Percentiles rank a stretch among this genome's conserved stretches.
These are phyloP conservation scores for Planococcus citri DNA, from an alignment of 1,140 invertebrate genomes.

Conservation along the genomic window DNA sequence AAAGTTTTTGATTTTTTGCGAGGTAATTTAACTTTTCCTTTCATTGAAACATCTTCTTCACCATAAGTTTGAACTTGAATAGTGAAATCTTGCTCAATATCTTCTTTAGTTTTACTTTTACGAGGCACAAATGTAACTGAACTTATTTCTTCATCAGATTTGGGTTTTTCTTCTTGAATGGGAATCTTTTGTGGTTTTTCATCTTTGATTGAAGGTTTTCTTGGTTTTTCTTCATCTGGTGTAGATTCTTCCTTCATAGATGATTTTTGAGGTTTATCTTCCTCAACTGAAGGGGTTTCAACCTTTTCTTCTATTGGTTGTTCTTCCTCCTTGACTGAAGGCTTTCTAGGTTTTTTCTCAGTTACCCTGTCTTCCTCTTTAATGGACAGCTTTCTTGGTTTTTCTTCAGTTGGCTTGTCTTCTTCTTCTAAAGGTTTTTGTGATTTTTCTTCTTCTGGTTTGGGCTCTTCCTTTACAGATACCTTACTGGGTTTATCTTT, in stretches of 20 bases:
- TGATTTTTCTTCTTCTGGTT: conserved; percentile 30
- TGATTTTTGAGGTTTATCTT: not conserved
- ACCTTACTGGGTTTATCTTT: conserved; percentile 28
- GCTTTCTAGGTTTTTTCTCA: conserved; percentile 28
- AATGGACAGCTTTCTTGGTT: not conserved
- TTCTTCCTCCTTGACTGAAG: conserved; percentile 27
- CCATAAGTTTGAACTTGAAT: conserved; percentile 69
- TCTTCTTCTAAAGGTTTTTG: conserved; percentile 23
- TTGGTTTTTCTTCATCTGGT: conserved; percentile 24
- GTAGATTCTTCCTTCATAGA: conserved; percentile 21
- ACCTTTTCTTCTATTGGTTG: conserved; percentile 22
- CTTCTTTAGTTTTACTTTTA: conserved; percentile 55
- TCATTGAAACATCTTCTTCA: conserved; percentile 73
- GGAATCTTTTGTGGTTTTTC: conserved; percentile 28
- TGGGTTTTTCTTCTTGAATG: conserved; percentile 29
- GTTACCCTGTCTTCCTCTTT: conserved; percentile 28
- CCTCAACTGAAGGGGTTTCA: conserved; percentile 8
- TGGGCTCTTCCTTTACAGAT: conserved; percentile 24
- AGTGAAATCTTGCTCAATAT: conserved; percentile 74
- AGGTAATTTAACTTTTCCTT: conserved; percentile 64
- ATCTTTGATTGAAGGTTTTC: conserved; percentile 19
- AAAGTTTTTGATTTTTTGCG: conserved; percentile 40
- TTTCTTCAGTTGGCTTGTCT: conserved; percentile 21
- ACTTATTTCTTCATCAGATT: conserved; percentile 23
- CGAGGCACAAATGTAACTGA: conserved; percentile 28